Evolutionary conservation across 2,888 invertebrate species (phyloP), one percentile per base, ranked within the genome.

Genomic region (Coleophora deauratella): DNA sequence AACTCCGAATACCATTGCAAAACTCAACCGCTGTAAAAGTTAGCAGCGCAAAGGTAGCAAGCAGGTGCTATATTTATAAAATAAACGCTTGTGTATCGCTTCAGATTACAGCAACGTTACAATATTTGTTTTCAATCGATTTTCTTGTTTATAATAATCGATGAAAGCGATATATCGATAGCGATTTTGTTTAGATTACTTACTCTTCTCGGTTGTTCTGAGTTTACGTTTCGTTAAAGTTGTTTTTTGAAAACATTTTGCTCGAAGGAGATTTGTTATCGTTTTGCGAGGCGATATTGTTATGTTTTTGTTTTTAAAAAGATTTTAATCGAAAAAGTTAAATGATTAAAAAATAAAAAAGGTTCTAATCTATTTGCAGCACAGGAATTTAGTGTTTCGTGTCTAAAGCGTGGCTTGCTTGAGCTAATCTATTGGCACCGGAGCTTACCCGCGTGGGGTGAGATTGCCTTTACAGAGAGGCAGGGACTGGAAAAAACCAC

Each of bases 71-170:
- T 64, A 58, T 64, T 64, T 65, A 64, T 65, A 64, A 61, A 65
- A 63, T 54, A 65, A 43, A 45, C 51, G 37, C 34, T 44, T 54
- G 58, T 57, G 49, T 53, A 47, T 46, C 40, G 42, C 35, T 34
- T 41, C 54, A 51, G 21, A 21, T 21, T 21, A 21, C 21, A 21
- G 21, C 21, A 21, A 21, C 28, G 33, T 38, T 41, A 30, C 50
- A 45, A 57, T 60, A 63, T 58, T 69, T 69, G 72, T 73, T 71
- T 66, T 67, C 66, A 73, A 74, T 75, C 66, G 67, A 72, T 77
- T 79, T 72, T 65, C 52, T 56, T 77, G 76, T 74, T 77, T 75
- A 75, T 68, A 70, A 65, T 66, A 73, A 62, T 62, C 52, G 47
- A 45, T 61, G 62, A 57, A 46, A 50, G 43, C 54, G 42, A 21